Base-by-base conservation (phyloP, 2,797 vertebrate species). In the Selene dorsalis region DNA sequence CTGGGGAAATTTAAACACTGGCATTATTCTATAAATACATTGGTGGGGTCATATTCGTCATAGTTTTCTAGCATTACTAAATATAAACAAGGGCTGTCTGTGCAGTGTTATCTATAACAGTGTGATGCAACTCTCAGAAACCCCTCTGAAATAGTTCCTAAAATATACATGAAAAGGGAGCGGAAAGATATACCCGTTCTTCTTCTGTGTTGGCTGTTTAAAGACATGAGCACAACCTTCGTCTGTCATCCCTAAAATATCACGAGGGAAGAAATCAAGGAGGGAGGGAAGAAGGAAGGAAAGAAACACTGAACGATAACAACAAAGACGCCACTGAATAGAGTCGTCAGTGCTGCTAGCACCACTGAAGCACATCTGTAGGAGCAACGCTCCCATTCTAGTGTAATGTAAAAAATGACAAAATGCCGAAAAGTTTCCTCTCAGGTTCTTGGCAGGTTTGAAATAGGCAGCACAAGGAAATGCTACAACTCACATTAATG, bases 81-180 rank as follows among this genome's bases (percentile, higher is more conserved):
- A 94, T 90, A 93, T 91, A 95, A 93, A 94, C 91, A 90, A 89
- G 71, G 55, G 24, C 85, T 63, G 83, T 82, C 86, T 70, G 83
- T n/a, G 35, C 68, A 57, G 52, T 83, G 90, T 88, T 90, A 90
- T 84, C 86, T 88, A 59, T 84, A 85, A 89, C 82, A 56, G 84
- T 41, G 84, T 81, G 88, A 93, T 87, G 86, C 72, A 95, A 95
- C 89, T 30, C 77, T 38, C 68, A 38, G 90, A 94, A 94, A 91
- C 87, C 83, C 86, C 82, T 90, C 79, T 92, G 91, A 93, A 93
- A 92, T 79, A 83, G 75, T 84, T 93, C 92, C 90, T 92, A 70
- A 92, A 89, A 94, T 94, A 93, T 89, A 93, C 92, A 92, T 89
- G 88, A 93, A 92, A 92, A 90, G 82, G 66, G 59, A 92, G 75